Percentiles rank a stretch among this genome's conserved stretches.
Evolutionary conservation across 2,797 vertebrate genomes (phyloP).

Genomic region (Hemibagrus guttatus): DNA sequence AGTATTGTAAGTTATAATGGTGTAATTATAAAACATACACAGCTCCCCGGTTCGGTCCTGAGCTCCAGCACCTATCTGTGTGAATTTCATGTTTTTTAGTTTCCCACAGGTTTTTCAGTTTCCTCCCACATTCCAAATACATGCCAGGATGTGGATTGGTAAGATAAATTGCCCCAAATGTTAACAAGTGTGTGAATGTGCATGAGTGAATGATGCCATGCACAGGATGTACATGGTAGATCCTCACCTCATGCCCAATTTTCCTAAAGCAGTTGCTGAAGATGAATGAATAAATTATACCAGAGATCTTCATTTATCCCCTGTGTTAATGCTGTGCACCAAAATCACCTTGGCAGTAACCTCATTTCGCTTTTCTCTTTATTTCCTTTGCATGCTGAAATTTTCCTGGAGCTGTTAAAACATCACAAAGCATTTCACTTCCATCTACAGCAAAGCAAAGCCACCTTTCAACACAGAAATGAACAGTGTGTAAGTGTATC

Average conservation of each 20-base stretch:
- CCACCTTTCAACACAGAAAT: background rate
- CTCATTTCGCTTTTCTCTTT: background rate
- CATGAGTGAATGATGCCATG: background rate
- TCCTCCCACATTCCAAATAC: background rate
- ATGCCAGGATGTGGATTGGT: background rate
- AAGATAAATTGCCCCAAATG: background rate
- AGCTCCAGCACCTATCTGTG: background rate
- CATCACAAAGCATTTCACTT: background rate
- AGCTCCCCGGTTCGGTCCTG: background rate
- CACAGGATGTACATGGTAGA: background rate
- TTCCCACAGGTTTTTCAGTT: background rate
- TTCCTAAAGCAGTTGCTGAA: background rate
- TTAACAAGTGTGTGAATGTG: background rate
- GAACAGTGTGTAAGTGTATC: background rate
- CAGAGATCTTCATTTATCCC: background rate
- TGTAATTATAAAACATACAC: background rate
- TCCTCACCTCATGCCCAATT: background rate
- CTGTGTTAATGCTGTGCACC: conserved; percentile 1
- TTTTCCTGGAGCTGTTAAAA: no score
- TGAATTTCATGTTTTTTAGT: background rate
- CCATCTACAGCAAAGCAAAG: background rate
- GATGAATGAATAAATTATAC: background rate
- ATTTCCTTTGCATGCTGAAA: background rate
- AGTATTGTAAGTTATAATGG: background rate
- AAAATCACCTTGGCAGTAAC: background rate